Base-by-base conservation (phyloP, 2,888 invertebrate genomes). In the Zhuqinia jingwanae region DNA sequence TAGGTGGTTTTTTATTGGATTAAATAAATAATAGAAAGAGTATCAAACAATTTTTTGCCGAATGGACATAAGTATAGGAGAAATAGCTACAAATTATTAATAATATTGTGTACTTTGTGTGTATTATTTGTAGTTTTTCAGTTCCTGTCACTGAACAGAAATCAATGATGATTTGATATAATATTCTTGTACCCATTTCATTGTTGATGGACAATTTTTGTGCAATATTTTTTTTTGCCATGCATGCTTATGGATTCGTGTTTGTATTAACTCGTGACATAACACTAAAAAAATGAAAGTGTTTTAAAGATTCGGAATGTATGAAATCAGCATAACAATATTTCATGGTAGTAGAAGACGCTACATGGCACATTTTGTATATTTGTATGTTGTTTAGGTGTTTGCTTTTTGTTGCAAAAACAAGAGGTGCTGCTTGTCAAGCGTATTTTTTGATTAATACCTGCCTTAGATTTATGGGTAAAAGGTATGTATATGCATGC, bases 181-280 rank as follows among this genome's bases (percentile, higher is more conserved):
- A 36, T 36, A 8, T 36, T 36, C 36, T 36, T 36, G 8, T 8
- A 3, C 8, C 8, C 22, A 65, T 36, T 65, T 36, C 65, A 36
- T 65, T 58, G 20, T 58, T 58, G n/a, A 25, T 0, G 2, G 25
- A 5, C 5, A 17, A 20, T 56, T 56, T 56, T 56, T 56, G 3
- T 1, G 22, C 22, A 36, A 36, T n/a, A 36, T 36, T 36, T 36
- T 36, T 36, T 36, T 58, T 53, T 20, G 20, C 22, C 22, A 25
- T 13, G 27, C 15, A 60, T 27, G 3, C 2, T 6, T 13, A 8
- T 53, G 27, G 27, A 10, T 77, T 68, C 80, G 56, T 80, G 80
- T 65, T 63, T 80, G 68, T 68, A n/a, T n/a, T n/a, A 73, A 58
- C 73, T 81, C 81, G 81, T 81, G 81, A 81, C 73, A 73, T 53